Percentiles rank a stretch among this genome's conserved stretches.
phyloP scores from a whole-genome alignment of 1,140 invertebrate genomes.

The Drosophila nasuta region DNA sequence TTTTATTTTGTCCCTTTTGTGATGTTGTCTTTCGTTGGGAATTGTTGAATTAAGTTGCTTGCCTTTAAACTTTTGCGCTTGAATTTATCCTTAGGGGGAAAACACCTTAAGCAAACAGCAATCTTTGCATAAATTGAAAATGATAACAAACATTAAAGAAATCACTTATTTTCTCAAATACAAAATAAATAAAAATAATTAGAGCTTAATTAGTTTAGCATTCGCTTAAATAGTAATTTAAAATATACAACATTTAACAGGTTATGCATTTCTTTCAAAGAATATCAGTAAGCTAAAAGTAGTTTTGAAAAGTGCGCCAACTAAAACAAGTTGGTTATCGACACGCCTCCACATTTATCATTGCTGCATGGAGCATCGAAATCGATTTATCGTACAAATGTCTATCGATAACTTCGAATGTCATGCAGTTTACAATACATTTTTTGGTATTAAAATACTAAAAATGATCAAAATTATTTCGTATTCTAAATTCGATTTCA shows the following conservation, averaged over 20 bases:
- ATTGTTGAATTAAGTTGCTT: conserved; percentile 63
- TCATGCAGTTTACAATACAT: too few relatives aligned
- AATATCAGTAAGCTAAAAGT: too few relatives aligned
- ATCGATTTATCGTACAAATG: background rate
- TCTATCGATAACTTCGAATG: too few relatives aligned
- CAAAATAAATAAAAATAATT: too few relatives aligned
- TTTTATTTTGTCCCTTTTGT: conserved; percentile 3
- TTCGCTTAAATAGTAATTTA: too few relatives aligned
- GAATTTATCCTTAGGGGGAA: background rate
- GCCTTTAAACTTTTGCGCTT: background rate
- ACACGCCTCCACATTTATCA: background rate
- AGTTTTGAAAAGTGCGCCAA: background rate
- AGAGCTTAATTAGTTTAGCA: too few relatives aligned
- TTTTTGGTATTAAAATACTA: too few relatives aligned
- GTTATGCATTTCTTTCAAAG: too few relatives aligned
- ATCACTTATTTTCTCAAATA: background rate
- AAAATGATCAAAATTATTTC: too few relatives aligned
- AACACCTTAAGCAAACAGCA: background rate
- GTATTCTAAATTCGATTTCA: too few relatives aligned
- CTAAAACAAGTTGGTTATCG: background rate
- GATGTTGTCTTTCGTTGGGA: conserved; percentile 39
- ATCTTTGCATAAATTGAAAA: background rate
- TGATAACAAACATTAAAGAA: background rate
- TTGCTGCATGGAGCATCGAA: background rate
- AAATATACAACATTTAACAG: too few relatives aligned